Percentiles rank a stretch among this genome's conserved stretches.
Evolutionary conservation across 37 sponge, comb jelly and placozoan species (phyloP).

Genomic region (Hormiphora californensis): DNA sequence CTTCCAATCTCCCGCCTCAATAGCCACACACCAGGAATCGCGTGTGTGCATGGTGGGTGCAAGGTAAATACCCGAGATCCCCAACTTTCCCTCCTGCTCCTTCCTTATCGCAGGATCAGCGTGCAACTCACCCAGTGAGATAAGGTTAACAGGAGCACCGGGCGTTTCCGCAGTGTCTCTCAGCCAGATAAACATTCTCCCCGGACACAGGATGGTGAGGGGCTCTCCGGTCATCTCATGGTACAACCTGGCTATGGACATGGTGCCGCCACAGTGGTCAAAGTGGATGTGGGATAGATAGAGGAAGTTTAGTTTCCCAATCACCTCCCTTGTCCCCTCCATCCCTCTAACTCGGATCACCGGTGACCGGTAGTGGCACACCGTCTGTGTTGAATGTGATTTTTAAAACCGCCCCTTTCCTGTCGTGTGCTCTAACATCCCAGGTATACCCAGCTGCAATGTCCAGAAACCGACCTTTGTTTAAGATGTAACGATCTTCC

Average conservation of each 20-base stretch:
- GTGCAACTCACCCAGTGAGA: background rate
- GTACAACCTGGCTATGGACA: slow-evolving; percentile 40
- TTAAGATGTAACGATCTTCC: no score
- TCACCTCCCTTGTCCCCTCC: slow-evolving; percentile 55
- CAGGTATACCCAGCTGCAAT: no score
- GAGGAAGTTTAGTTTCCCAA: slow-evolving; percentile 60
- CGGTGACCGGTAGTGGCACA: no score
- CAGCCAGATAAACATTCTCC: slow-evolving; percentile 1
- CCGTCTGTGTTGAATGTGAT: no score
- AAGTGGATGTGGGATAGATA: slow-evolving; percentile 87
- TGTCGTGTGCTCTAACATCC: no score
- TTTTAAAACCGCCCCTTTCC: no score
- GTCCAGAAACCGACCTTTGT: no score
- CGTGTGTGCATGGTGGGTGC: slow-evolving; percentile 68
- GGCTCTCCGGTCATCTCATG: background rate
- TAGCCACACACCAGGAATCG: slow-evolving; percentile 65
- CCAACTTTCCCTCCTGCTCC: background rate
- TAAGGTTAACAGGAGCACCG: background rate
- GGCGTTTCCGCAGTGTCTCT: background rate
- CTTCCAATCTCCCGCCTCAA: slow-evolving; percentile 62
- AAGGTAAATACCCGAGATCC: no score
- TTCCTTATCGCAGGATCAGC: background rate
- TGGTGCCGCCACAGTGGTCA: slow-evolving; percentile 64
- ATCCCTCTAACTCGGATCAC: slow-evolving; percentile 66
- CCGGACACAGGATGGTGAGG: slow-evolving; percentile 28